Evolutionary conservation across 2,113 vertebrate species (phyloP).

Genomic region (Hystrix cristata): DNA sequence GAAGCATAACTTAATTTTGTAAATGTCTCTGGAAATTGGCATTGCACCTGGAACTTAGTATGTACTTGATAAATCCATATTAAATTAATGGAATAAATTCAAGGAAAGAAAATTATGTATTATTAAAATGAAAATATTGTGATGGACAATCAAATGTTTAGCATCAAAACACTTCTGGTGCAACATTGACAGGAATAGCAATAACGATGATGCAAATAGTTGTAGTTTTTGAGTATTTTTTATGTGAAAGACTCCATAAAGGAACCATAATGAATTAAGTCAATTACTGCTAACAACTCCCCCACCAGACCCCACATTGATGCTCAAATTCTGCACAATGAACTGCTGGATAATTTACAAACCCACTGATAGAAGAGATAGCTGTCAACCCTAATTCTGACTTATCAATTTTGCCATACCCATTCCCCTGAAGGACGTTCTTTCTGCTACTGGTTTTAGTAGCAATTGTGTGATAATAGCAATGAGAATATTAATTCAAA

Average conservation of each 20-base stretch:
- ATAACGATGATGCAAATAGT: neutral
- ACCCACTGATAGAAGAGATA: neutral
- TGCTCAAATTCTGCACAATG: neutral
- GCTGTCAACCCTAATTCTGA: constrained; percentile 19
- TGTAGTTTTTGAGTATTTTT: neutral
- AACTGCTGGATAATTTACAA: neutral
- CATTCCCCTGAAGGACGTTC: neutral
- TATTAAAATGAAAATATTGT: constrained; percentile 20
- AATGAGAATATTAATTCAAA: neutral
- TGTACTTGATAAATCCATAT: neutral
- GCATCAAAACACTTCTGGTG: neutral
- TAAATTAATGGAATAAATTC: neutral
- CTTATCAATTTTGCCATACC: neutral
- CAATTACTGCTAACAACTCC: neutral
- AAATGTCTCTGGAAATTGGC: neutral
- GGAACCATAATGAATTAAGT: neutral
- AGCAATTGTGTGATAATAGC: neutral
- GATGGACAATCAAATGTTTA: neutral
- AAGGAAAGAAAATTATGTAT: neutral
- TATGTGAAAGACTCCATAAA: neutral
- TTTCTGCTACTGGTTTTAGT: neutral
- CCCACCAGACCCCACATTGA: neutral
- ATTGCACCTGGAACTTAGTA: neutral
- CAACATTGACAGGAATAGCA: neutral
- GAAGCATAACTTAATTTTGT: neutral